Base-by-base conservation (phyloP, 2,113 vertebrate species). In the Esox niger region DNA sequence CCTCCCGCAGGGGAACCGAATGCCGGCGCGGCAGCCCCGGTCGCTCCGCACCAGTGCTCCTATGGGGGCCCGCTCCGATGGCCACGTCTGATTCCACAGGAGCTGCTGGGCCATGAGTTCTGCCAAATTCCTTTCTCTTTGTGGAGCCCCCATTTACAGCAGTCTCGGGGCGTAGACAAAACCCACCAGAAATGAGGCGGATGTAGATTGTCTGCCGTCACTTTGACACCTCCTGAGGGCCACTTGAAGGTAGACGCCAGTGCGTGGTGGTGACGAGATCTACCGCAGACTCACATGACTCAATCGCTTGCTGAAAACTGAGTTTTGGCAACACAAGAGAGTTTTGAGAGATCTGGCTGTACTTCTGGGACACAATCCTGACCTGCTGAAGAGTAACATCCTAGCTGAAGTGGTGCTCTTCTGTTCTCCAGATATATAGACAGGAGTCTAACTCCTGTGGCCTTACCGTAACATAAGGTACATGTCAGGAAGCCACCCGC, bases 31-130 rank as follows among this genome's bases (percentile, higher is more conserved):
- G 67, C 8, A 73, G 54, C 66, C 47, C 73, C 59, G 54, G 67
- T 7, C 75, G 54, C 67, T 43, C 73, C 63, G 54, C 29, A 74
- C 66, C 80, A 75, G 55, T 72, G 66, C 29, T 0, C 69, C 63
- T 79, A 82, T 88, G 31, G 60, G 75, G 76, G 76, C 69, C 80
- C 76, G 71, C 29, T 84, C 63, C 73, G 72, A 71, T 52, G 35
- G 31, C 55, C 6, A 20, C 4, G 7, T 76, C 81, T 62, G 67
- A 69, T 64, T 52, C n/a, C 47, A 17, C 59, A 69, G 64, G 5
- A 64, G 56, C 54, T 56, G 56, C 31, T 65, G 49, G 25, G 69
- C 79, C 27, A 77, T 71, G 66, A 70, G 59, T 62, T 79, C 73
- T 64, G 62, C 77, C 64, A 80, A 84, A 84, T 81, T 75, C 11